These are phyloP conservation scores for Ischnura elegans DNA, from an alignment of 2,888 invertebrate species.

Conservation along the genomic window DNA sequence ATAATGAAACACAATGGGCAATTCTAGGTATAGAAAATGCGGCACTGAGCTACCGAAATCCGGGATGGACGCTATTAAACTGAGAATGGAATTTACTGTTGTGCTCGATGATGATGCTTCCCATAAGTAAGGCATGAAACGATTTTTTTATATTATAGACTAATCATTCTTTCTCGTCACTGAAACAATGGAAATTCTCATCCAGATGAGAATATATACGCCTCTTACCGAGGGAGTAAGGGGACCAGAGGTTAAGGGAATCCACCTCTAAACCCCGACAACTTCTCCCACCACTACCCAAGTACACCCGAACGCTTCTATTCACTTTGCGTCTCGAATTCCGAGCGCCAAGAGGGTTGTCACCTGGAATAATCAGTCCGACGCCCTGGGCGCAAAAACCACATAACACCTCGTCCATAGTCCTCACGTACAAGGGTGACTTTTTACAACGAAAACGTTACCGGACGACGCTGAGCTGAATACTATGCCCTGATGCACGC, in stretches of 20 bases:
- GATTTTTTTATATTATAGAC: no score
- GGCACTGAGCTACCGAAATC: no score
- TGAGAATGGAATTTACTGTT: no score
- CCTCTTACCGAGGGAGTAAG: background rate
- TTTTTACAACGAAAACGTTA: background rate
- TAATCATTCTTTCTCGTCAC: background rate
- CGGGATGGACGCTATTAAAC: no score
- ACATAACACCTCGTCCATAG: background rate
- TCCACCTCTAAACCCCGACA: background rate
- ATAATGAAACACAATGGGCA: no score
- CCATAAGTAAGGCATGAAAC: no score
- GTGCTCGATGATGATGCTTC: no score
- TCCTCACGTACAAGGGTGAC: background rate
- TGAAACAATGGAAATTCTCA: background rate
- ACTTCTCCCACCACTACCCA: background rate
- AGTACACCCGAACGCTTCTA: background rate
- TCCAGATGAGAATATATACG: background rate
- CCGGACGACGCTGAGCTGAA: background rate
- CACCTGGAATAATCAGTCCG: background rate
- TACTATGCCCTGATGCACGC: background rate
- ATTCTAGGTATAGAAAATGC: no score
- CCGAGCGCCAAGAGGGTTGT: background rate
- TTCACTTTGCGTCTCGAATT: background rate
- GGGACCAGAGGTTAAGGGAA: background rate
- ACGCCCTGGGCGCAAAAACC: background rate